Conservation (phyloP, 30 jellyfish, hydroid and myxozoan genomes). For the Pelagia noctiluca region DNA sequence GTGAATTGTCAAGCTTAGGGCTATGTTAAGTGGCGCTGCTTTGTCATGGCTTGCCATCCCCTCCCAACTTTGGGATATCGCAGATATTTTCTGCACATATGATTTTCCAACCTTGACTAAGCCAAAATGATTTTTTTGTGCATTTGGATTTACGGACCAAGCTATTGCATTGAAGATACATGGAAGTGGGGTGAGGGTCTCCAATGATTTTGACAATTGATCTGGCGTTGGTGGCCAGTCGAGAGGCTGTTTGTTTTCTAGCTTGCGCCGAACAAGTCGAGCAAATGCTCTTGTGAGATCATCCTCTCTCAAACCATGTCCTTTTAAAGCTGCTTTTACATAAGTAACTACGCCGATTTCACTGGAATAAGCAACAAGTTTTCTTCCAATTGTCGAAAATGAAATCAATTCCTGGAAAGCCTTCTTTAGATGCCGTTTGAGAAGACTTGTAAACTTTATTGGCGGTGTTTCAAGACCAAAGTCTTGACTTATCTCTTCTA, state of each 20-base stretch:
- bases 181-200: constrained; percentile 20
- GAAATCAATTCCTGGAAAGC: neutral
- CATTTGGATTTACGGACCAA: constrained; percentile 14
- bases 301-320: constrained; percentile 38
- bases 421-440: constrained; percentile 2
- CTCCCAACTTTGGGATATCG: constrained; percentile 26
- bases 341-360: neutral
- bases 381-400: neutral
- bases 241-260: constrained; percentile 11
- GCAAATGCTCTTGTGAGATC: constrained; percentile 35
- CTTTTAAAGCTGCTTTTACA: neutral
- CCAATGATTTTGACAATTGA: constrained; percentile 15
- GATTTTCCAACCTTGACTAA: constrained; percentile 19
- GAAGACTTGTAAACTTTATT: constrained; percentile 13
- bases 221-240: constrained; percentile 26
- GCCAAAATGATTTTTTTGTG: constrained; percentile 13
- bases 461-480: constrained; percentile 32
- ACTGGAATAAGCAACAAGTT: neutral
- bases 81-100: constrained; percentile 19
- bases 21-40: constrained; percentile 15
- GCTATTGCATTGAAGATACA: constrained; percentile 23
- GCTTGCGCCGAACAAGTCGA: constrained; percentile 25
- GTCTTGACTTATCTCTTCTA: constrained; percentile 12
- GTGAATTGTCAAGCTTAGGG: constrained; percentile 17
- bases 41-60: neutral